Evolutionary conservation across 1,140 invertebrate species (phyloP).

Genomic region (Drosophila erecta): DNA sequence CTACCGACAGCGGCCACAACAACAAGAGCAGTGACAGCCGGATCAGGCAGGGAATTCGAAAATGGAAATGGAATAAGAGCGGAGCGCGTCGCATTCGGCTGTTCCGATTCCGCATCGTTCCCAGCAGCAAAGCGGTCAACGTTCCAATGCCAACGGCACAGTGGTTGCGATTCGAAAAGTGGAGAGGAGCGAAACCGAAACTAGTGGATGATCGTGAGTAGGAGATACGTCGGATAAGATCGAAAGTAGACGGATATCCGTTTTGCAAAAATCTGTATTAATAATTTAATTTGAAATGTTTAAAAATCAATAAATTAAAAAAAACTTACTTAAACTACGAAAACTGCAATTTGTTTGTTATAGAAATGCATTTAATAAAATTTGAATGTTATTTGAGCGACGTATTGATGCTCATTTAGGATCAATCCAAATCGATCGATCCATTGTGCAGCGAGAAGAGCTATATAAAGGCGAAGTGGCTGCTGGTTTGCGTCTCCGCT

Average conservation of each 20-base stretch:
- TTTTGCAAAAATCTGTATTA: background rate
- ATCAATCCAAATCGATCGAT: background rate
- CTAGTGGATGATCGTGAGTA: conserved; percentile 6
- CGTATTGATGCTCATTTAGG: background rate
- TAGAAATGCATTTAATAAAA: no score
- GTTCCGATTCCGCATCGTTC: conserved; percentile 54
- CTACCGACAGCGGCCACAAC: conserved; percentile 44
- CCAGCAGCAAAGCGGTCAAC: conserved; percentile 34
- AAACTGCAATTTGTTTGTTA: no score
- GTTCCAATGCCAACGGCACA: conserved; percentile 33
- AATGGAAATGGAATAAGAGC: conserved; percentile 51
- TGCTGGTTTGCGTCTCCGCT: conserved; percentile 28
- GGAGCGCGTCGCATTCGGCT: conserved; percentile 44
- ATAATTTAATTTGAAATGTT: no score
- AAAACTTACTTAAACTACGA: background rate
- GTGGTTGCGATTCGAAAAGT: conserved; percentile 38
- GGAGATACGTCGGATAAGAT: conserved; percentile 15
- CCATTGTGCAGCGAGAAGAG: conserved; percentile 32
- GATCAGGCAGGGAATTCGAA: conserved; percentile 54
- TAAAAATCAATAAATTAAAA: background rate
- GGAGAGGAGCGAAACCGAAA: conserved; percentile 30
- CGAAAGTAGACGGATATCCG: conserved; percentile 26
- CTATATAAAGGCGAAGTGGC: conserved; percentile 6
- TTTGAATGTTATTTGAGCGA: background rate
- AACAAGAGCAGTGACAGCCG: conserved; percentile 54